phyloP scores from a whole-genome alignment of 2,113 vertebrate genomes.

The Sphaerodactylus townsendi region DNA sequence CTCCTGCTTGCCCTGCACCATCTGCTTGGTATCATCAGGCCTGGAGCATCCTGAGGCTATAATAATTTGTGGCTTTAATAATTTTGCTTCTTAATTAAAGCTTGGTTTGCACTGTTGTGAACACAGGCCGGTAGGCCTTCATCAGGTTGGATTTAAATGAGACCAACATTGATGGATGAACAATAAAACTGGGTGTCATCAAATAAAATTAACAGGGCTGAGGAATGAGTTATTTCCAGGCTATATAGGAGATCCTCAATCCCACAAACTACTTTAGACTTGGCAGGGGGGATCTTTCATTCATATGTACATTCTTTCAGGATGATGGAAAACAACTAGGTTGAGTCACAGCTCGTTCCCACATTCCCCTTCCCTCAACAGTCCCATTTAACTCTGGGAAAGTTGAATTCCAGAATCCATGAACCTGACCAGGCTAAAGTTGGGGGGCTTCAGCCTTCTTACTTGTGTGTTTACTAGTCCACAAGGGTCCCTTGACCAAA shows the following conservation, averaged over 20 bases:
- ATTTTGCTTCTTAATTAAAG: slow-evolving; percentile 84
- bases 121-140: slow-evolving; percentile 38
- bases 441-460: too few relatives aligned
- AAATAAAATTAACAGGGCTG: background rate
- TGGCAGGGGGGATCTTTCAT: background rate
- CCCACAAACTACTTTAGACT: background rate
- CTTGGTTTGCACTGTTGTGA: slow-evolving; percentile 52
- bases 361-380: too few relatives aligned
- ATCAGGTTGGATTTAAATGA: slow-evolving; percentile 44
- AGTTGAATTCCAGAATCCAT: too few relatives aligned
- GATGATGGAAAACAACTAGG: background rate
- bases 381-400: too few relatives aligned
- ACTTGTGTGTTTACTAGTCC: too few relatives aligned
- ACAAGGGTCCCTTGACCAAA: too few relatives aligned
- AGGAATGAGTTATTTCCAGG: background rate
- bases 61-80: slow-evolving; percentile 90
- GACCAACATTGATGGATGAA: slow-evolving; percentile 39
- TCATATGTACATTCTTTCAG: background rate
- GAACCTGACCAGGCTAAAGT: too few relatives aligned
- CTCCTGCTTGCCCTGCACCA: slow-evolving; percentile 77
- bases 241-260: background rate
- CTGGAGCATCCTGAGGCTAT: slow-evolving; percentile 75
- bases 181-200: slow-evolving; percentile 22
- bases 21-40: slow-evolving; percentile 87
- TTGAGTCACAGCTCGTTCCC: too few relatives aligned